These are phyloP conservation scores for Ellobium chinense DNA, from an alignment of 2,888 invertebrate species.

Conservation along the genomic window DNA sequence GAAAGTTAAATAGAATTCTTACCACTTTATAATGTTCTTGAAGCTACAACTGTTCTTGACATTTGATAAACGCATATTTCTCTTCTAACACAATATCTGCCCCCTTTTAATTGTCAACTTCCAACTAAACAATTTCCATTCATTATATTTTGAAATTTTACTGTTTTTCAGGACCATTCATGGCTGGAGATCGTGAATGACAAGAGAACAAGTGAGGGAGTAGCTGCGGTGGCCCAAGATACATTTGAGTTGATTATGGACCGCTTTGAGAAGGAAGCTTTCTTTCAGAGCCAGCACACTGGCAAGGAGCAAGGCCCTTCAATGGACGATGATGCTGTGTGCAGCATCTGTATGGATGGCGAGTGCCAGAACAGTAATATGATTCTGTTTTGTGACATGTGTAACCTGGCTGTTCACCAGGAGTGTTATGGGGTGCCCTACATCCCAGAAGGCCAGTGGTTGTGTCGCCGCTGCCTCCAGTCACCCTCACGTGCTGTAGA, in stretches of 20 bases:
- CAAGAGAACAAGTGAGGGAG: conserved; percentile 82
- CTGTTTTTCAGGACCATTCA: conserved; percentile 85
- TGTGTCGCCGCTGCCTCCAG: conserved; percentile 96
- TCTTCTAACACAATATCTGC: too few species aligned
- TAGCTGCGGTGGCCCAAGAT: conserved; percentile 90
- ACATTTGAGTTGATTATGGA: conserved; percentile 98
- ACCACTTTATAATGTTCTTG: too few species aligned
- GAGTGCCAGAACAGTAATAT: conserved; percentile 99
- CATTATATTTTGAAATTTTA: neutral
- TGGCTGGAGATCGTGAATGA: conserved; percentile 96
- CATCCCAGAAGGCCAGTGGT: conserved; percentile 98
- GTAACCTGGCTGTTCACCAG: conserved; percentile 98
- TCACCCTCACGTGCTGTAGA: conserved; percentile 97
- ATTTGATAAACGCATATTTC: too few species aligned
- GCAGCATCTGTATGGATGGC: conserved; percentile 99
- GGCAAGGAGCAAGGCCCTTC: conserved; percentile 84
- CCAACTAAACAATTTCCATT: too few species aligned
- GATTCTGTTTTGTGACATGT: conserved; percentile 99
- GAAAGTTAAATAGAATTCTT: too few species aligned
- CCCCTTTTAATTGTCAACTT: too few species aligned
- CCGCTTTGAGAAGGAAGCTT: conserved; percentile 96
- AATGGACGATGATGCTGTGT: conserved; percentile 97
- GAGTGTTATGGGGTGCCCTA: conserved; percentile 99
- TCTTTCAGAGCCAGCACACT: conserved; percentile 79
- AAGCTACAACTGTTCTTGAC: too few species aligned